These are phyloP conservation scores for Astur gentilis DNA, from an alignment of 2,113 vertebrate genomes.

Conservation along the genomic window DNA sequence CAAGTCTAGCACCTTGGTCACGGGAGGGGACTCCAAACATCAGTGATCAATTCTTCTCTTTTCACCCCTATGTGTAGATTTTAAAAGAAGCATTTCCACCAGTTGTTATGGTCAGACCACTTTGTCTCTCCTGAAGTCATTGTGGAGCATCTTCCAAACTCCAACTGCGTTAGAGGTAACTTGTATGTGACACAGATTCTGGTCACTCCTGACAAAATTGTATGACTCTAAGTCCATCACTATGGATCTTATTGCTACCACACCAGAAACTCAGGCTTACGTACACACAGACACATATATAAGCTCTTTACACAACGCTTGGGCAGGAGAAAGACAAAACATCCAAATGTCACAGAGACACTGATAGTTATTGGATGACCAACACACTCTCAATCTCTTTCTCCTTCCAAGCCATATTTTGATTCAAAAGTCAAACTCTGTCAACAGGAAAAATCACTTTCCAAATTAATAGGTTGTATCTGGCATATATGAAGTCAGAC, in stretches of 20 bases:
- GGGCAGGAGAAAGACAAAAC: background rate
- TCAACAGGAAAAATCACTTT: background rate
- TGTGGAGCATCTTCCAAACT: background rate
- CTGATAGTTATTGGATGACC: fast-evolving
- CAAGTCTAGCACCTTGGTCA: background rate
- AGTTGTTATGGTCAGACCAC: background rate
- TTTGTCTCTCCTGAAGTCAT: background rate
- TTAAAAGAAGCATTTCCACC: background rate
- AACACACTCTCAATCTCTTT: background rate
- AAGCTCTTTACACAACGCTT: background rate
- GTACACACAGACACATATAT: fast-evolving
- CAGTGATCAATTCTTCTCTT: background rate
- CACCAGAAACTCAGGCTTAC: background rate
- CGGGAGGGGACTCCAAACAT: background rate
- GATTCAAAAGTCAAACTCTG: background rate
- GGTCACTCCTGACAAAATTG: background rate
- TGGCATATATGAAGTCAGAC: background rate
- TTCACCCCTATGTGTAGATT: background rate
- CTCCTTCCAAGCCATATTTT: background rate
- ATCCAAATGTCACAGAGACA: background rate
- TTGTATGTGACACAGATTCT: background rate
- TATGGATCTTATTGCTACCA: background rate
- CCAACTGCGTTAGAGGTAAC: fast-evolving
- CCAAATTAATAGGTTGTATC: background rate
- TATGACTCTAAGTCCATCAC: background rate